Conservation (phyloP, 2,888 invertebrate genomes). For the Rhagium mordax region DNA sequence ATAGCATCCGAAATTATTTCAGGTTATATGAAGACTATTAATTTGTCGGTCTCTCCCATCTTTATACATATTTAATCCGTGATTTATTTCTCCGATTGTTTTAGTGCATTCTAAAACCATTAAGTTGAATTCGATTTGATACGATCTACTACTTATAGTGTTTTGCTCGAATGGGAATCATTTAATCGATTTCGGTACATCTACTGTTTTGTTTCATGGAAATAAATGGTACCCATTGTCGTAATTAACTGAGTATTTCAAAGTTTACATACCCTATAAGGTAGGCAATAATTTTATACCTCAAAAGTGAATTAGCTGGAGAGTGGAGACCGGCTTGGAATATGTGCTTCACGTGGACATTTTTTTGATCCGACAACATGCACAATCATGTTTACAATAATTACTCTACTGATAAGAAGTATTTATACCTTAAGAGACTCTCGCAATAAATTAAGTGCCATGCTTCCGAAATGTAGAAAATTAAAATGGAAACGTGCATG, state of each 20-base stretch:
- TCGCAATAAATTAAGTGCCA: too few species aligned
- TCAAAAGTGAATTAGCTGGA: not conserved
- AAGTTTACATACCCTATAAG: too few species aligned
- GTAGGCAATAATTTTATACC: too few species aligned
- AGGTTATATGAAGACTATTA: not conserved
- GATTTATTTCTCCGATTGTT: slow-evolving; percentile 57
- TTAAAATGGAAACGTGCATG: too few species aligned
- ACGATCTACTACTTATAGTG: slow-evolving; percentile 41
- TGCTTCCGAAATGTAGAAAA: too few species aligned
- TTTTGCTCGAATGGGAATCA: slow-evolving; percentile 30
- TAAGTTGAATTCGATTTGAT: slow-evolving; percentile 52
- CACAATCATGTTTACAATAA: too few species aligned
- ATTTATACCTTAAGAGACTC: too few species aligned
- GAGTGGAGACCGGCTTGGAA: too few species aligned
- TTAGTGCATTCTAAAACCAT: slow-evolving; percentile 56
- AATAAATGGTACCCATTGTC: slow-evolving; percentile 45
- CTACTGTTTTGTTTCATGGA: slow-evolving; percentile 45
- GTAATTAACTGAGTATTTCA: slow-evolving; percentile 41
- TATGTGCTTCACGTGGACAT: too few species aligned
- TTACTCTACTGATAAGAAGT: too few species aligned
- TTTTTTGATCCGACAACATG: too few species aligned
- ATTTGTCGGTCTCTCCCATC: not conserved
- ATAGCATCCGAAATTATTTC: too few species aligned
- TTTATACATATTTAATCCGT: slow-evolving; percentile 6
- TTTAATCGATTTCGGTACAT: slow-evolving; percentile 51